Evolutionary conservation across 2,888 invertebrate species (phyloP), one percentile per base, ranked within the genome.

Genomic region (Andrena flavipes): DNA sequence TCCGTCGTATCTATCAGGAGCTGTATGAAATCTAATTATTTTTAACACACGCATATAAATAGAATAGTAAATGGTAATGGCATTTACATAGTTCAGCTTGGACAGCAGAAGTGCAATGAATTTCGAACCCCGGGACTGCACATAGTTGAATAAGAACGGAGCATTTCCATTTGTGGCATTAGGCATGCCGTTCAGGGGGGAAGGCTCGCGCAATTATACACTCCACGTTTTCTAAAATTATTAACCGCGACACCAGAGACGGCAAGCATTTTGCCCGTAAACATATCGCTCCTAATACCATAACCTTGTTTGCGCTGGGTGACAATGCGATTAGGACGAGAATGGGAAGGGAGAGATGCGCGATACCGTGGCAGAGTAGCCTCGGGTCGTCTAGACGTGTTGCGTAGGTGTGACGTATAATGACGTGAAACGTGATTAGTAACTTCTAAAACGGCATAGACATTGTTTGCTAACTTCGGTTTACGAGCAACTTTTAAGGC

Each of bases 241-340:
- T 86, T 82, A 84, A 86, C 69, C 74, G 51, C 71, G 72, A 26
- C 64, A 69, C 71, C 64, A 51, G 59, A 68, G 74, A 73, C 77
- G 79, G 54, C 64, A 63, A 69, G 76, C 65, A 70, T 65, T 76
- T 85, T 65, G 16, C 80, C 35, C 76, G 60, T 64, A 65, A 85
- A 70, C 84, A 69, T 81, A 85, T 84, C 85, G 81, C 75, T 68
- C 59, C 84, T 86, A 89, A 90, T 89, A 82, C 71, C 75, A 69
- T 84, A 87, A 88, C 82, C 80, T 72, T 83, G 86, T 89, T 88
- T 86, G 79, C 80, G 80, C 79, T 69, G 69, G 63, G 82, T 78
- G 85, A 86, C 85, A 88, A 88, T 82, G 84, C 67, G 80, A 87
- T 89, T 87, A 88, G 84, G 84, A 76, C 72, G 77, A 60, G 70